These are phyloP conservation scores for Bombylius discolor DNA, from an alignment of 2,888 invertebrate species.

Conservation along the genomic window DNA sequence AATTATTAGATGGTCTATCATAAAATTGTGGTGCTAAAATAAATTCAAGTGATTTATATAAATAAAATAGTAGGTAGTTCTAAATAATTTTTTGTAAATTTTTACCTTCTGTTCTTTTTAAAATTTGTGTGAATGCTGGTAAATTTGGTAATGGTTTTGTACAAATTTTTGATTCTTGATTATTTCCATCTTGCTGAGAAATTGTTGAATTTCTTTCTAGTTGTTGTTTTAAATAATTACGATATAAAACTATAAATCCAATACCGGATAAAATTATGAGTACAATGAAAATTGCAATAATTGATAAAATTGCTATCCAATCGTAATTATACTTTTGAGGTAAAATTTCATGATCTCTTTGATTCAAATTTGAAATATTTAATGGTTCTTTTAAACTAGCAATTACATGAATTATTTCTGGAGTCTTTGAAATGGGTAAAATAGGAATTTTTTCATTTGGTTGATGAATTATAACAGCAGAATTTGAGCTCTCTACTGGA, in stretches of 20 bases:
- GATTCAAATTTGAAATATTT: conserved; percentile 2
- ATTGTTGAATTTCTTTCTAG: neutral
- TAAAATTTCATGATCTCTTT: conserved; percentile 10
- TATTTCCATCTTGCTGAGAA: neutral
- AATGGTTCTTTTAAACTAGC: conserved; percentile 21
- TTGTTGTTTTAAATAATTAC: conserved; percentile 7
- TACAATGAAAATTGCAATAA: conserved; percentile 26
- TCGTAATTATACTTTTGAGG: conserved; percentile 14
- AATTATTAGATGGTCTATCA: conserved; percentile 33
- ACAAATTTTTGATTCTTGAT: conserved; percentile 6
- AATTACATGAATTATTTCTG: conserved; percentile 35
- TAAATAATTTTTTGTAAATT: conserved; percentile 11
- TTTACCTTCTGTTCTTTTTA: conserved; percentile 27
- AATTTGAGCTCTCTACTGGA: conserved; percentile 17
- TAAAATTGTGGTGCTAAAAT: conserved; percentile 27
- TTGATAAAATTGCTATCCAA: conserved; percentile 23
- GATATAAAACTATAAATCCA: conserved; percentile 29
- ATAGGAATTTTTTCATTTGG: conserved; percentile 20
- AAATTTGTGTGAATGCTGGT: conserved; percentile 25
- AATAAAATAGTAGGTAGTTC: neutral
- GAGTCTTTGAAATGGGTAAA: conserved; percentile 16
- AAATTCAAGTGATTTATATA: neutral
- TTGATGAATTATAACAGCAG: conserved; percentile 16
- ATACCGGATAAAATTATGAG: conserved; percentile 26
- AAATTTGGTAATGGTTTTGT: conserved; percentile 29